These are phyloP conservation scores for Megaleporinus macrocephalus DNA, from an alignment of 2,113 vertebrate genomes.

Conservation along the genomic window DNA sequence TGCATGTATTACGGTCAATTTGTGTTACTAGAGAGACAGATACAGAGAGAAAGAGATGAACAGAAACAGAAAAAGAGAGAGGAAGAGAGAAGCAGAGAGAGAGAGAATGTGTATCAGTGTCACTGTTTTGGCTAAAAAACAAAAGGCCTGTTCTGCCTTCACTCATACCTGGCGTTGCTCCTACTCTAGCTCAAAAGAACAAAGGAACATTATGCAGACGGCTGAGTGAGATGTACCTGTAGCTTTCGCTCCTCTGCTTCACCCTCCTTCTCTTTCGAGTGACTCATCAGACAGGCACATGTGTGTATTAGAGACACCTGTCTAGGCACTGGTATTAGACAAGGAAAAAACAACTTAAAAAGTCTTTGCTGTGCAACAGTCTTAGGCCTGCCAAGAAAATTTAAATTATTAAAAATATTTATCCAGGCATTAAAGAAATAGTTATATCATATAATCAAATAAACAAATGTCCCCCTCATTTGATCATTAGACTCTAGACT, in stretches of 20 bases:
- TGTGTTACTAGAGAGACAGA: conserved; percentile 29
- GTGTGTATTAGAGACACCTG: background rate
- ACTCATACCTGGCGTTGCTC: conserved; percentile 29
- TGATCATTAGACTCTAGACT: too few species aligned
- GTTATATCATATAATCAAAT: too few species aligned
- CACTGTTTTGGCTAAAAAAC: conserved; percentile 16
- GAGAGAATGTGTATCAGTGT: conserved; percentile 4
- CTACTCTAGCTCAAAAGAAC: conserved; percentile 9
- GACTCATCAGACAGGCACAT: background rate
- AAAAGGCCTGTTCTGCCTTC: conserved; percentile 26
- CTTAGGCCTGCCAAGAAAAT: background rate
- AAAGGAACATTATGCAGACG: conserved; percentile 25
- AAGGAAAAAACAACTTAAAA: background rate
- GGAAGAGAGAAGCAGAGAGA: background rate
- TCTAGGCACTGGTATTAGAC: background rate
- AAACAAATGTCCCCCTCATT: too few species aligned
- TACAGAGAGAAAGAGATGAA: background rate
- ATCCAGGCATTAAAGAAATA: too few species aligned
- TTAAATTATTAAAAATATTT: too few species aligned
- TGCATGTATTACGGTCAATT: conserved; percentile 18
- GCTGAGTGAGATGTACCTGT: background rate
- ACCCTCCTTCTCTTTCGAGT: background rate
- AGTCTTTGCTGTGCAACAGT: background rate
- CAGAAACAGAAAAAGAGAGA: background rate
- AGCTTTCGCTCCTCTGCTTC: background rate